A percentile compares a stretch with the other conserved stretches of the same genome.
Conservation (phyloP, 2,113 vertebrate species). For the Xenopus tropicalis region UCB_Xtro_10.0 CM004444.2:28830001-28830500, state of each 20-base stretch:
- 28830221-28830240: too few relatives aligned
- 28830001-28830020: conserved; percentile 37
- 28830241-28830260: too few relatives aligned
- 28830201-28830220: too few relatives aligned
- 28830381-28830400: too few relatives aligned
- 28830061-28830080: conserved; percentile 58
- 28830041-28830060: conserved; percentile 55
- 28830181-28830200: too few relatives aligned
- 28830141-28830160: conserved; percentile 73
- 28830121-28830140: conserved; percentile 76
- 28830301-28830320: too few relatives aligned
- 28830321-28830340: too few relatives aligned
- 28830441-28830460: conserved; percentile 92
- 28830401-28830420: too few relatives aligned
- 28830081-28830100: conserved; percentile 63
- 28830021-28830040: conserved; percentile 65
- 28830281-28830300: too few relatives aligned
- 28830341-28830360: too few relatives aligned
- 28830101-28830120: conserved; percentile 73
- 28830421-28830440: conserved; percentile 13
- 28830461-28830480: conserved; percentile 90
- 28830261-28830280: too few relatives aligned
- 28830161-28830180: not conserved
- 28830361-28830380: too few relatives aligned
- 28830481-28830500: conserved; percentile 89